Evolutionary conservation across 2,888 invertebrate genomes (phyloP), one percentile per base, ranked within the genome.

Genomic region (Sarcophaga variegata): DNA sequence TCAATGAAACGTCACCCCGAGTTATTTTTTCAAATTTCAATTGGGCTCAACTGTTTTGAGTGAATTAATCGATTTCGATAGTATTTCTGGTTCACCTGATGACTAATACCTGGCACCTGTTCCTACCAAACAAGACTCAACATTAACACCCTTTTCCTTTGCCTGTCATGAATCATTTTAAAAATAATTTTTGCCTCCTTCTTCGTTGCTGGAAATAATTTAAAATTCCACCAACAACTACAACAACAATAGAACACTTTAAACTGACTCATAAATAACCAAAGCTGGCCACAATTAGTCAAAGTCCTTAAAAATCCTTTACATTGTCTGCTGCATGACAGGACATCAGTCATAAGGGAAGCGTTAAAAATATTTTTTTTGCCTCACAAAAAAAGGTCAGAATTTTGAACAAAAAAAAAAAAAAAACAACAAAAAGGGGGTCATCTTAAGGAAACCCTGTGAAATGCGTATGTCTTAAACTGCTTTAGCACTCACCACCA

Each of bases 291-390:
- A 62, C 27, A 69, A 37, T 14, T 69, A 12, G 25, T 78, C 8
- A 37, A 37, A 37, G 62, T 78, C 69, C 69, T 78, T 69, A 69
- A 22, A 62, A 78, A 78, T 62, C 66, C 72, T 80, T 45, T 72
- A 69, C 63, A 22, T 47, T 69, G 67, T 22, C 45, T 22, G 25
- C 22, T 47, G 37, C 3, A 62, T 10, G 22, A 45, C 54, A 45
- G 47, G 25, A 37, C 37, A 37, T 37, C 37, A 37, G 8, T 10
- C 2, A 37, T 37, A 37, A 37, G 37, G 8, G 37, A 37, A 37
- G 37, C 10, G 37, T 37, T 37, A 37, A 37, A 37, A 27, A 27
- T 4, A 4, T 4, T 27, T 27, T 27, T 27, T 27, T 27, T 27
- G 27, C 4, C 27, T 6, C 0, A 37, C 6, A 37, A 37, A 59